These are phyloP conservation scores for Torymus texanus DNA, from an alignment of 2,888 invertebrate genomes.

Conservation along the genomic window DNA sequence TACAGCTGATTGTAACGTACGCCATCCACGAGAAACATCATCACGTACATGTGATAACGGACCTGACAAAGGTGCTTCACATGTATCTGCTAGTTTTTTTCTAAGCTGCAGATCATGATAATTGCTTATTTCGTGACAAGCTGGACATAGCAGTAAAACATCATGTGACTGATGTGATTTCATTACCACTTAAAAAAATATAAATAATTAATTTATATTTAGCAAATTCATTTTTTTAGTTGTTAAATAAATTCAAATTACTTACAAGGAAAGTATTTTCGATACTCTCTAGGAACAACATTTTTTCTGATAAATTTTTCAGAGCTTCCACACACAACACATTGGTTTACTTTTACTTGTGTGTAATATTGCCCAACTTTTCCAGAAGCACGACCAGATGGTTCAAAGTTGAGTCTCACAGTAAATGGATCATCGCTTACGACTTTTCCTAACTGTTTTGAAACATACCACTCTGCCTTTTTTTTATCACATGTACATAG, in stretches of 20 bases:
- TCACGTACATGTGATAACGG: slow-evolving; percentile 63
- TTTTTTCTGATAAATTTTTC: slow-evolving; percentile 86
- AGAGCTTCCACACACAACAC: slow-evolving; percentile 85
- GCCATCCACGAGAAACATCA: slow-evolving; percentile 71
- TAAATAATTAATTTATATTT: slow-evolving; percentile 7
- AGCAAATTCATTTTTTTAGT: not conserved
- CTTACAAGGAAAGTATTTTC: slow-evolving; percentile 84
- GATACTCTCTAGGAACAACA: slow-evolving; percentile 89
- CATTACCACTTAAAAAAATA: slow-evolving; percentile 79
- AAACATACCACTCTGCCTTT: slow-evolving; percentile 85
- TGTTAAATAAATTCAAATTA: slow-evolving; percentile 41
- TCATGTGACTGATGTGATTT: slow-evolving; percentile 90
- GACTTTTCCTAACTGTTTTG: slow-evolving; percentile 74
- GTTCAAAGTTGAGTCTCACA: slow-evolving; percentile 86
- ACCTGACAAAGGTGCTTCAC: slow-evolving; percentile 81
- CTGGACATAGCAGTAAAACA: slow-evolving; percentile 83
- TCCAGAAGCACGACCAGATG: slow-evolving; percentile 83
- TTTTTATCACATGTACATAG: slow-evolving; percentile 85
- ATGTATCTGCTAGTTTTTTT: slow-evolving; percentile 78
- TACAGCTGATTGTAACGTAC: slow-evolving; percentile 79
- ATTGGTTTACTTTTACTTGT: slow-evolving; percentile 83
- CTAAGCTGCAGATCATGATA: slow-evolving; percentile 80
- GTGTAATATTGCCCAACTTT: slow-evolving; percentile 85
- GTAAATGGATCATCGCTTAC: slow-evolving; percentile 79
- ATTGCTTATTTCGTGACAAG: slow-evolving; percentile 85